phyloP scores from a whole-genome alignment of 2,888 invertebrate genomes.

The Melieria omissa region DNA sequence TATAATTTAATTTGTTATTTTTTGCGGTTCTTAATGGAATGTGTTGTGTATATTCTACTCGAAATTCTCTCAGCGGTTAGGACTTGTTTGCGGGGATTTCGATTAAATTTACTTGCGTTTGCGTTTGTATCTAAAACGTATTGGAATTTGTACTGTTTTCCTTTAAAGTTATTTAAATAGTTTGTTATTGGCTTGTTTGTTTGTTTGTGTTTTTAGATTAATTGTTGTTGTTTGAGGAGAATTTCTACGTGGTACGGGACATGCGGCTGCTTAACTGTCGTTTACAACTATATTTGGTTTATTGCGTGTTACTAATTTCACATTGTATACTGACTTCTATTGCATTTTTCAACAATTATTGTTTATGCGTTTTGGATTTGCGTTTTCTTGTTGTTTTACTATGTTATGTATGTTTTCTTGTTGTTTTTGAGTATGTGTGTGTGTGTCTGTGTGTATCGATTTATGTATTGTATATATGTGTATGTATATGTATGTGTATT shows the following conservation, averaged over 20 bases:
- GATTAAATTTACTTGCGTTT: background rate
- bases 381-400: background rate
- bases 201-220: too few species aligned
- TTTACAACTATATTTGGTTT: conserved; percentile 1
- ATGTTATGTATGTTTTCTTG: background rate
- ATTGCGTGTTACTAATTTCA: background rate
- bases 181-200: too few species aligned
- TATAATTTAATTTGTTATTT: conserved; percentile 6
- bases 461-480: too few species aligned
- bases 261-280: too few species aligned
- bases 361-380: conserved; percentile 2
- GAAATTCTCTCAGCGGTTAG: too few species aligned
- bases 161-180: background rate
- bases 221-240: background rate
- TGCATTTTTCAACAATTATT: background rate
- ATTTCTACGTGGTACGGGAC: background rate
- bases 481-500: conserved; percentile 18
- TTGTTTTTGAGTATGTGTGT: conserved; percentile 9
- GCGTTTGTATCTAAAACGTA: background rate
- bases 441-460: background rate
- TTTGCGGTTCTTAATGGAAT: conserved; percentile 3
- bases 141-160: conserved; percentile 5
- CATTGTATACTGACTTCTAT: background rate
- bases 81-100: too few species aligned
- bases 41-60: background rate